Conservation (phyloP, 2,888 invertebrate genomes). For the Adelphocoris suturalis region DNA sequence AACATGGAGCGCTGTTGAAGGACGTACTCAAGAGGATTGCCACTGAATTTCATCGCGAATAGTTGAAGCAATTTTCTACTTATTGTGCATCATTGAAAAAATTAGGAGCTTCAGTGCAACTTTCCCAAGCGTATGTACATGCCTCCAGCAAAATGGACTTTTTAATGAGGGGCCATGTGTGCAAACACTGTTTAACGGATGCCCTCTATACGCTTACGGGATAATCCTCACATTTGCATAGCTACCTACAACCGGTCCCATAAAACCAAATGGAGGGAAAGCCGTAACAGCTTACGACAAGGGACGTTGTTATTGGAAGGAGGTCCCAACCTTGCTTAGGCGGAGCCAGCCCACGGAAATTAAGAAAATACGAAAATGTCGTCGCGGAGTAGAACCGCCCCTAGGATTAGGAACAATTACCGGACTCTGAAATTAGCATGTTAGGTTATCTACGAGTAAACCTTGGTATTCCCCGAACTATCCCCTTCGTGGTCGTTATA, state of each 20-base stretch:
- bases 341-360: not conserved
- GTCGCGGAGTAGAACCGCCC: not conserved
- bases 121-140: too few relatives aligned
- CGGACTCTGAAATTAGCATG: not conserved
- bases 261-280: not conserved
- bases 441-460: not conserved
- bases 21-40: too few relatives aligned
- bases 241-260: not conserved
- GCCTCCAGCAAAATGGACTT: not conserved
- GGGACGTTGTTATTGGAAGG: constrained; percentile 18
- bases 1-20: too few relatives aligned
- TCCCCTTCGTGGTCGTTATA: too few relatives aligned
- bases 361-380: constrained; percentile 5
- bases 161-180: not conserved
- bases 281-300: not conserved
- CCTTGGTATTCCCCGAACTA: too few relatives aligned
- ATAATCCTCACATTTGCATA: not conserved
- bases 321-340: not conserved
- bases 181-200: not conserved
- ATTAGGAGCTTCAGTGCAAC: too few relatives aligned
- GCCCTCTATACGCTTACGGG: not conserved
- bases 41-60: too few relatives aligned
- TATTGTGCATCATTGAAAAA: too few relatives aligned
- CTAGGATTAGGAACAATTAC: constrained; percentile 5
- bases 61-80: too few relatives aligned